Evolutionary conservation across 2,888 invertebrate species (phyloP), one percentile per base, ranked within the genome.

Genomic region (Pasiphila rectangulata): DNA sequence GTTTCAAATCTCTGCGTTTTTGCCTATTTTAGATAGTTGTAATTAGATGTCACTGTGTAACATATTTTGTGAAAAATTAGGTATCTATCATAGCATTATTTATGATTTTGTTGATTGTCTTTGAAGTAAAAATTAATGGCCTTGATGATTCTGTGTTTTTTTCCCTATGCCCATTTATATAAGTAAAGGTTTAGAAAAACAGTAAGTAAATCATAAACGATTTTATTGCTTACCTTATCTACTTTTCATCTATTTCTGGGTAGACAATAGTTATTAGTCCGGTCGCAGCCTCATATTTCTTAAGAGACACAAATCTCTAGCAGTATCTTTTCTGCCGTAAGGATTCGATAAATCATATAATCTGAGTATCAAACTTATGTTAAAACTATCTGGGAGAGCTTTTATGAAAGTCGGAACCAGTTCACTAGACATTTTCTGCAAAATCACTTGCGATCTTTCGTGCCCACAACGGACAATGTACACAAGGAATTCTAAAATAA

Each of bases 281-380:
- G 91, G 91, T 64, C 91, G 90, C 20, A 95, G 82, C 61, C 92
- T 91, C 88, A 95, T 94, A 81, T 96, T 96, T 54, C 96, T 90
- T 64, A 96, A 90, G 67, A 97, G 91, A 75, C 97, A 96, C 47
- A 98, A 86, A 78, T 96, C 96, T 66, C 96, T 92, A 0, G 97
- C 96, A 41, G 96, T 96, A 46, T 95, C 93, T 71, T 95, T 95
- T 44, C 97, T 91, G 1, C 97, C 96, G 41, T 91, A 90, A 12
- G 91, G 79, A 12, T 93, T 92, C 37, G 93, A 90, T 35, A 96
- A 90, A 79, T 97, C 96, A 75, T 97, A 95, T 51, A 96, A 83
- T 67, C 94, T 91, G 36, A 96, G 82, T 50, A 96, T 88, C 42
- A 96, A 84, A 54, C 93, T 92, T 51, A 93, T 94, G 53, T 91